Base-by-base conservation (phyloP, 2,113 vertebrate species). In the Delphinapterus leucas region DNA sequence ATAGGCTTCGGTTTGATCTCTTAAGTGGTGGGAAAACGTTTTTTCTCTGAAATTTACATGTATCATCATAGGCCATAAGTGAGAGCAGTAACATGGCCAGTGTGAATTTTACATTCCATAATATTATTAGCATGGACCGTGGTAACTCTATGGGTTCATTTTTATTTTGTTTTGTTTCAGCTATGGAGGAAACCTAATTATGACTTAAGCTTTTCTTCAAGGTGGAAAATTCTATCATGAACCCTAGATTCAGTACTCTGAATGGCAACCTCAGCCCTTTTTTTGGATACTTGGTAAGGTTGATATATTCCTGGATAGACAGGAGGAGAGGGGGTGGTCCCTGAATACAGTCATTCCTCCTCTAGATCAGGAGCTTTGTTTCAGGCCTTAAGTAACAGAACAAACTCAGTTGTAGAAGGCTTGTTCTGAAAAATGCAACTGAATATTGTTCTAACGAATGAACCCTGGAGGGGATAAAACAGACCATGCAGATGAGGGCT, bases 391-490 rank as follows among this genome's bases (percentile, higher is more conserved):
- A 92, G 58, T 58, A 9, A 77, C 8, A 88, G 61, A 71, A 82
- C 47, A 76, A 76, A 73, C 80, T 83, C 74, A 41, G 8, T 2
- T 61, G 5, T 73, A 92, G 65, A 79, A 10, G 26, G 63, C 26
- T 77, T 23, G 14, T 83, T 82, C 68, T 95, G 38, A 82, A 95
- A 97, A 93, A 44, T 41, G 44, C 14, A 93, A 58, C n/a, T 89
- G 60, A 87, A 31, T 81, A 41, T 88, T 79, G 49, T 77, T 55
- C 26, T 61, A 49, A 83, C 26, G 38, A 71, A 67, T n/a, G 28
- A 93, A 88, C 15, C 81, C 76, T 76, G 11, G 14, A 55, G 55
- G 49, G 17, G 49, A 80, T 55, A 55, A 90, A 95, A 41, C 5
- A 55, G 55, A 87, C 10, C 18, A 55, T 0, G 8, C 68, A 53